Evolutionary conservation across 2,888 invertebrate species (phyloP).

Genomic region (Latrodectus hesperus): DNA sequence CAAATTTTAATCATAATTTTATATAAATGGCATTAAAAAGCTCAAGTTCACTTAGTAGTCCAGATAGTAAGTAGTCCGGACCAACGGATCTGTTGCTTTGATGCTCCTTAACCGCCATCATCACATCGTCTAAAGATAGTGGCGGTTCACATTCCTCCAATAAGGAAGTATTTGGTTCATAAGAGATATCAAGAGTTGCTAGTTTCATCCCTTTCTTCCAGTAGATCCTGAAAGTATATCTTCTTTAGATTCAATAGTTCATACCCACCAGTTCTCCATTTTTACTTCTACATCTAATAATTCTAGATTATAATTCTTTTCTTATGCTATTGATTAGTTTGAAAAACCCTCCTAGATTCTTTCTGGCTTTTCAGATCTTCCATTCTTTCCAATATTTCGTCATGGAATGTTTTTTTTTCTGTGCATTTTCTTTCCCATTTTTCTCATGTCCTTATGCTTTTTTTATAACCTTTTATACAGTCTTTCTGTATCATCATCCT

Average conservation of each 20-base stretch:
- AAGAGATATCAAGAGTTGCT: neutral
- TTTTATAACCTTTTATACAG: neutral
- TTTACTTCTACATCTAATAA: neutral
- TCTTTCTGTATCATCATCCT: conserved; percentile 10
- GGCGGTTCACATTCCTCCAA: conserved; percentile 2
- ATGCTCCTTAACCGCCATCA: conserved; percentile 8
- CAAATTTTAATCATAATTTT: neutral
- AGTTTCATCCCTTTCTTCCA: neutral
- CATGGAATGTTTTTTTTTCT: neutral
- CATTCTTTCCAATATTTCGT: neutral
- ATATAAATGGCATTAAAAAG: neutral
- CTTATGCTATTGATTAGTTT: neutral
- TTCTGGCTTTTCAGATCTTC: neutral
- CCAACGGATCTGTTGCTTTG: neutral
- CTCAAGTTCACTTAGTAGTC: neutral
- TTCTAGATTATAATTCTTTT: neutral
- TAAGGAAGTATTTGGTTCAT: neutral
- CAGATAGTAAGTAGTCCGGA: conserved; percentile 6
- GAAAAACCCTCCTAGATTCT: neutral
- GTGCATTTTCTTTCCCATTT: neutral
- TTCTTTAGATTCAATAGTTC: neutral
- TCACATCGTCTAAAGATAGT: conserved; percentile 1
- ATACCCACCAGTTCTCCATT: neutral
- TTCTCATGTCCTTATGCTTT: conserved; percentile 7
- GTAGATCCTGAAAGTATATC: conserved; percentile 11